Conservation (phyloP, 1,140 invertebrate genomes). For the Drosophila pachea region DNA sequence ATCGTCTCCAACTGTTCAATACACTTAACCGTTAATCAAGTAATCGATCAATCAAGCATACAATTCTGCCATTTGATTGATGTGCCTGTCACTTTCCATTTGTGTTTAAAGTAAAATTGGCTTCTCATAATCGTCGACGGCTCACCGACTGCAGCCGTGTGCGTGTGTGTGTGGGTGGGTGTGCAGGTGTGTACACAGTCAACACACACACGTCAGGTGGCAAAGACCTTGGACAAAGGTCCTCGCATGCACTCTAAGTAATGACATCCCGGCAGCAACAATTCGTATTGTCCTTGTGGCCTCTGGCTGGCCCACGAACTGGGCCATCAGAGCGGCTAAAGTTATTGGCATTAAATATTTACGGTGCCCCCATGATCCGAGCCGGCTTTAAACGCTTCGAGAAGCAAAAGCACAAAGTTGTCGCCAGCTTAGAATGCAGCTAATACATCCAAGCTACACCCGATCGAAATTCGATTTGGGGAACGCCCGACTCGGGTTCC, state of each 20-base stretch:
- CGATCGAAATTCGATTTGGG: too few species aligned
- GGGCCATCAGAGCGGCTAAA: background rate
- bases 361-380: background rate
- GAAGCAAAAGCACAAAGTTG: background rate
- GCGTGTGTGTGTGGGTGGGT: background rate
- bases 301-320: background rate
- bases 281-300: constrained; percentile 19
- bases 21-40: constrained; percentile 17
- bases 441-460: too few species aligned
- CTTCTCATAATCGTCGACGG: constrained; percentile 20
- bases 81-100: constrained; percentile 14
- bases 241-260: constrained; percentile 12
- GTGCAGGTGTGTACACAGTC: background rate
- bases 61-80: constrained; percentile 28
- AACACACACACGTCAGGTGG: constrained; percentile 1
- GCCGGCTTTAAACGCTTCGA: background rate
- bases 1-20: constrained; percentile 19
- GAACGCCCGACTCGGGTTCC: too few species aligned
- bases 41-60: constrained; percentile 28
- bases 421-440: too few species aligned
- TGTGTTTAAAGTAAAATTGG: constrained; percentile 28
- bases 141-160: background rate
- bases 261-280: constrained; percentile 2
- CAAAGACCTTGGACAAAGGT: constrained; percentile 29
- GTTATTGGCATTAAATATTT: constrained; percentile 5